A percentile compares a stretch with the other conserved stretches of the same genome.
These are phyloP conservation scores for Numenius phaeopus DNA, from an alignment of 2,797 vertebrate genomes.

Conservation along the genomic window DNA sequence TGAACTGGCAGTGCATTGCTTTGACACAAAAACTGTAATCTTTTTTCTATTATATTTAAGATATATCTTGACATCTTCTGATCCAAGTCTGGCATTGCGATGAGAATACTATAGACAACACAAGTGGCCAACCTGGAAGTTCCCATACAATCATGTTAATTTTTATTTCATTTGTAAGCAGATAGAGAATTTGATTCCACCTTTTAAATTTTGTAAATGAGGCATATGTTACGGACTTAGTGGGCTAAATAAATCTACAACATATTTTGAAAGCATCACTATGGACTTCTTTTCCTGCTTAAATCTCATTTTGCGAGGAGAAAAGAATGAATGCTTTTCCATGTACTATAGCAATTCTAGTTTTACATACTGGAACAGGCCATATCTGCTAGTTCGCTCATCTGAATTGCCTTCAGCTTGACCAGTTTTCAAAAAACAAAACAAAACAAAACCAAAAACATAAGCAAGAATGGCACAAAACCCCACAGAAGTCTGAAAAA, in stretches of 20 bases:
- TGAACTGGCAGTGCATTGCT: background rate
- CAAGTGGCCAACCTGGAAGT: background rate
- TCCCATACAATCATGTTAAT: background rate
- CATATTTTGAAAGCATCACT: background rate
- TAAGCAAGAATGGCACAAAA: background rate
- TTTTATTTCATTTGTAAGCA: background rate
- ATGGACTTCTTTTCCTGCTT: background rate
- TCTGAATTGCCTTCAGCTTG: background rate
- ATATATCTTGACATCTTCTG: background rate
- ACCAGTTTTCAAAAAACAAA: background rate
- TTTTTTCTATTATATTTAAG: background rate
- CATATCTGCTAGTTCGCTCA: background rate
- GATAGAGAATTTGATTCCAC: background rate
- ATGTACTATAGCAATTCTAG: background rate
- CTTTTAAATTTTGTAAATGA: background rate
- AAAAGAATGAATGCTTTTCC: background rate
- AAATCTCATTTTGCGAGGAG: background rate
- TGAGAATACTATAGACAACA: background rate
- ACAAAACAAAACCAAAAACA: background rate
- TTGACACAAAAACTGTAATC: background rate
- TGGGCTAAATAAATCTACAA: background rate
- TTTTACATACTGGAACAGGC: background rate
- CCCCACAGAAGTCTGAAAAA: background rate
- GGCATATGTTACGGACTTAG: background rate
- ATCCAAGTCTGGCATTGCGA: background rate